Conservation (phyloP, 2,113 vertebrate species). For the Serinus canaria region DNA sequence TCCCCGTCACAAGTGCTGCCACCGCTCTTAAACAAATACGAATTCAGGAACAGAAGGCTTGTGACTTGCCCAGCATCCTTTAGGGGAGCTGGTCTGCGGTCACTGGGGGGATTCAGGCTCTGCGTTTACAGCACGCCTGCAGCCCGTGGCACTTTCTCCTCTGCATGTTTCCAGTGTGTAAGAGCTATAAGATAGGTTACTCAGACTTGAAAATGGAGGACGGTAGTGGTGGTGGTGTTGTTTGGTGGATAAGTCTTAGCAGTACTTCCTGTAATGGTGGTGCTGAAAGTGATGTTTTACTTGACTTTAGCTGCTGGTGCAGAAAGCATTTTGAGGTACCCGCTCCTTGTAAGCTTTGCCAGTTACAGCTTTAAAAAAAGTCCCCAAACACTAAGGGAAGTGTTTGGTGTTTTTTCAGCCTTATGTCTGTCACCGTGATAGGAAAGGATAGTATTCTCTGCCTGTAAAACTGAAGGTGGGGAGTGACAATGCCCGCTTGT, state of each 20-base stretch:
- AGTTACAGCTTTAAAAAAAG: not conserved
- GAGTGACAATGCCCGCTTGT: not conserved
- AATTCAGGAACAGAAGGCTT: not conserved
- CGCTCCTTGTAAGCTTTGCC: not conserved
- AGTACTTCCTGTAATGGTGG: constrained; percentile 51
- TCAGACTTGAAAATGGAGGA: constrained; percentile 62
- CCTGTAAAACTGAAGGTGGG: not conserved
- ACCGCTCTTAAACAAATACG: not conserved
- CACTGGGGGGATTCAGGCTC: not conserved
- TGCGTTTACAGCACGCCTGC: not conserved
- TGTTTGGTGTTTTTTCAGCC: not conserved
- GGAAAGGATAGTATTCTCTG: not conserved
- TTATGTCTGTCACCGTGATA: not conserved
- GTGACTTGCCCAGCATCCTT: constrained; percentile 23
- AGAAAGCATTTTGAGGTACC: not conserved
- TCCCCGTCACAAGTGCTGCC: constrained; percentile 1
- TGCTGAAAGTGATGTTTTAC: constrained; percentile 40
- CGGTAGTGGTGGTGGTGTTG: constrained; percentile 3
- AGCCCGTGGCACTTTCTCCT: not conserved
- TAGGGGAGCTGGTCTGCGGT: not conserved
- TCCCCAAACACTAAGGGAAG: fast-evolving
- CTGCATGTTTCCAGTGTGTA: not conserved
- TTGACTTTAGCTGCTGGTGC: not conserved
- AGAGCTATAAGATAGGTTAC: constrained; percentile 23
- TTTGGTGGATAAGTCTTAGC: constrained; percentile 25